A percentile compares a stretch with the other conserved stretches of the same genome.
Evolutionary conservation across 2,888 invertebrate species (phyloP).

Genomic region (Acleris literana): DNA sequence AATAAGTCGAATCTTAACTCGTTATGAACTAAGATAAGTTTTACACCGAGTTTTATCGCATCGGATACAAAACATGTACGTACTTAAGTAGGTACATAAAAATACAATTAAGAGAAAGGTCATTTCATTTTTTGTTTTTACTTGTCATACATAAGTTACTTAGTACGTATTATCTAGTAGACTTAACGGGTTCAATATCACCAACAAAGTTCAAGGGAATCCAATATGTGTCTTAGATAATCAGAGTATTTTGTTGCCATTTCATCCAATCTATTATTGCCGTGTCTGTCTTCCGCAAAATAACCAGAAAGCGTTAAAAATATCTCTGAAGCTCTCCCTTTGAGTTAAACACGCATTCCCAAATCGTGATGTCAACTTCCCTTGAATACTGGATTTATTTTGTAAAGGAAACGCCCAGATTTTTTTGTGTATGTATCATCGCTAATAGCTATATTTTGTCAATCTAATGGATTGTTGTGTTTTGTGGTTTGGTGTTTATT

Average conservation of each 20-base stretch:
- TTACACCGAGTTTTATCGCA: too few relatives aligned
- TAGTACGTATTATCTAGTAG: too few relatives aligned
- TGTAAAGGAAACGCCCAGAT: background rate
- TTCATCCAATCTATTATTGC: slow-evolving; percentile 13
- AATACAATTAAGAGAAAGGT: too few relatives aligned
- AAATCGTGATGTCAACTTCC: slow-evolving; percentile 19
- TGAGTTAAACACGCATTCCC: background rate
- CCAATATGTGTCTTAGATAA: background rate
- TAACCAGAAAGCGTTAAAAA: slow-evolving; percentile 20
- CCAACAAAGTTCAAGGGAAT: background rate
- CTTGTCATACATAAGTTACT: too few relatives aligned
- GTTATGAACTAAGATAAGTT: too few relatives aligned
- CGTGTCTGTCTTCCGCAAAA: slow-evolving; percentile 7
- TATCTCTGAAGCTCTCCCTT: slow-evolving; percentile 26
- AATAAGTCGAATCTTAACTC: too few relatives aligned
- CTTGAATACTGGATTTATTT: slow-evolving; percentile 5
- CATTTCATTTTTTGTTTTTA: too few relatives aligned
- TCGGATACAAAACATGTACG: too few relatives aligned
- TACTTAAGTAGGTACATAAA: too few relatives aligned
- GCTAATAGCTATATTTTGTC: slow-evolving; percentile 18
- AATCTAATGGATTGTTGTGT: background rate
- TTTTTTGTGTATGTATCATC: slow-evolving; percentile 7
- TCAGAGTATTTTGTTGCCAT: background rate
- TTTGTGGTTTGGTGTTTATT: background rate
- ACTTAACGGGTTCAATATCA: too few relatives aligned